Conservation (phyloP, 2,113 vertebrate species). For the human (Homo sapiens) region GRCh38 chr3:55125001-55125500, state of each 20-base stretch:
- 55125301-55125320: background rate
- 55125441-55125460: too few species aligned
- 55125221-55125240: background rate
- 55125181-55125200: background rate
- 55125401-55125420: too few species aligned
- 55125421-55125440: too few species aligned
- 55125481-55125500: too few species aligned
- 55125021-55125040: background rate
- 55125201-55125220: background rate
- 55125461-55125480: too few species aligned
- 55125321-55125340: background rate
- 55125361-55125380: background rate
- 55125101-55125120: background rate
- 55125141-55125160: background rate
- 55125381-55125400: too few species aligned
- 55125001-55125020: background rate
- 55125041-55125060: background rate
- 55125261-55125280: background rate
- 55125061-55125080: background rate
- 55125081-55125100: background rate
- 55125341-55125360: background rate
- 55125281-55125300: background rate
- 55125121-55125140: background rate
- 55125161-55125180: background rate
- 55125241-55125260: background rate